phyloP scores from a whole-genome alignment of 1,140 invertebrate genomes.

The Drosophila lacertosa region DNA sequence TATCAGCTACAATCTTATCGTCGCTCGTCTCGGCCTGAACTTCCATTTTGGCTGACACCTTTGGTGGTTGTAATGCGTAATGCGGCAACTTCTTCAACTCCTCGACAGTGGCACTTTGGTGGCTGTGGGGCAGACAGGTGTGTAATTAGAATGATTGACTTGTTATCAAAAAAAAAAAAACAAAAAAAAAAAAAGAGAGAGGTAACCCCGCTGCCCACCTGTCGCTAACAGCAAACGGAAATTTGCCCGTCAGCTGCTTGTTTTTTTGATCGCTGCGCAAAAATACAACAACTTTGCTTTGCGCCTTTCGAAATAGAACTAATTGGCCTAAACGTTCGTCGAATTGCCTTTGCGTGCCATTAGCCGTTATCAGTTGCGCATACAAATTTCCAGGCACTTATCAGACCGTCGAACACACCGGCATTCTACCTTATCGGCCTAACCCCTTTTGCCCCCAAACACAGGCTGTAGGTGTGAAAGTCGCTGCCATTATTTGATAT shows the following conservation, averaged over 20 bases:
- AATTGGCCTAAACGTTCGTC: conserved; percentile 40
- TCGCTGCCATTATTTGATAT: conserved; percentile 15
- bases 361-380: conserved; percentile 50
- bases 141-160: conserved; percentile 64
- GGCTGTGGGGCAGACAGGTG: conserved; percentile 9
- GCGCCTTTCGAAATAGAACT: conserved; percentile 63
- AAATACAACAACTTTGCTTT: conserved; percentile 36
- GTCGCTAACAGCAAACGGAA: conserved; percentile 51
- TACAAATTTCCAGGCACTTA: conserved; percentile 38
- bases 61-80: conserved; percentile 44
- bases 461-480: conserved; percentile 20
- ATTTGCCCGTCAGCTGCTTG: conserved; percentile 33
- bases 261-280: conserved; percentile 15
- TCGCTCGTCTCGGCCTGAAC: conserved; percentile 25
- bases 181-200: conserved; percentile 33
- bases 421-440: conserved; percentile 75
- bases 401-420: conserved; percentile 64
- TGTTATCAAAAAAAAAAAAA: conserved; percentile 48
- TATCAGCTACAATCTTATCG: conserved; percentile 63
- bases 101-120: conserved; percentile 69
- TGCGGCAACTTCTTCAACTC: conserved; percentile 60
- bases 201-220: conserved; percentile 56
- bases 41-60: conserved; percentile 63
- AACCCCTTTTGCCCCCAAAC: too few species aligned
- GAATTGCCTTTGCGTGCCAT: conserved; percentile 38